Base-by-base conservation (phyloP, 1,140 invertebrate species). In the Eubasilissa regina region DNA sequence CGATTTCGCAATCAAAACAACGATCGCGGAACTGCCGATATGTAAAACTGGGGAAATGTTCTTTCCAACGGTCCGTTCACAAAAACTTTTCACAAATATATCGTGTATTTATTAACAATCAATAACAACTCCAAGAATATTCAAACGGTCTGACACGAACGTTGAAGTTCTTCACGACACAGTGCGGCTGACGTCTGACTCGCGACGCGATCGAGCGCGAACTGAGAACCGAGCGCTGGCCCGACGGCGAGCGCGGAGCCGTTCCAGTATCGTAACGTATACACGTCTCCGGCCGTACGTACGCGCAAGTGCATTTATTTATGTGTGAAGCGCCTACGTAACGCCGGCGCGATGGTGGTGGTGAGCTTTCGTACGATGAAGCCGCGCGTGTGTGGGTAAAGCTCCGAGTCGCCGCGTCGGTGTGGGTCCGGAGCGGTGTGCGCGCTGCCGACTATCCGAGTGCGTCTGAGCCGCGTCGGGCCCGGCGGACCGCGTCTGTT, bases 271-370 rank as follows among this genome's bases (percentile, higher is more conserved):
- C 77, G 53, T 73, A 78, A 74, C 68, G 70, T 78, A 73, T 78
- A 78, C 77, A 73, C n/a, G n/a, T n/a, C 73, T 68, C 45, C 64
- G 53, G 21, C 53, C 70, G 55, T 78, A 78, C 66, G 77, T 78
- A 73, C 55, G 77, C 77, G 77, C 77, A 78, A 78, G 77, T 78
- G 77, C 77, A 74, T 60, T 74, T 78, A 73, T 78, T 74, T 78
- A 78, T 74, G 68, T 78, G 77, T 78, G 77, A 78, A 68, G 77
- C 53, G 53, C 44, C 68, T 78, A 78, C 77, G 77, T 78, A 78
- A 78, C 77, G 68, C 75, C 25, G 21, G 35, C 56, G 74, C 12
- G n/a, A 56, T 75, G 15, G 35, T 75, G 58, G 74, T 75, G 53
- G 66, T 21, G n/a, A 43, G 51, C 70, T 73, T 35, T 44, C n/a